Base-by-base conservation (phyloP, 2,797 vertebrate genomes). In the Margarornis squamiger region DNA sequence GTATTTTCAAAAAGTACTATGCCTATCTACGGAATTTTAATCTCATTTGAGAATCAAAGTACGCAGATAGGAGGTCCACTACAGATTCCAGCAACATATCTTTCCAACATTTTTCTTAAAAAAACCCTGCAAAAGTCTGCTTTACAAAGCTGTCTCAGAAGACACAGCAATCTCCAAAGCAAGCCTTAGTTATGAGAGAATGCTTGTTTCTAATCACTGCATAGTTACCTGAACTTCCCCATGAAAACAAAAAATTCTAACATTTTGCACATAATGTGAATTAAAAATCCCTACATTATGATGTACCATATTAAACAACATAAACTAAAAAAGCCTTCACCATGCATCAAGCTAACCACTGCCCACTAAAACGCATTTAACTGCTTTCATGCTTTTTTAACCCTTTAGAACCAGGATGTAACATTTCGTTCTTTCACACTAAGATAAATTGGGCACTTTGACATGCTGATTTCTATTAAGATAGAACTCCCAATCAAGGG, bases 341-440 rank as follows among this genome's bases (percentile, higher is more conserved):
- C 98, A 98, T 98, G 98, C 98, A 98, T 97, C 97, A 97, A 95
- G 92, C 94, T 97, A 98, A 97, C 62, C 97, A 96, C 93, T 98
- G 98, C 97, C 96, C 97, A 96, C 95, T 97, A 97, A 96, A 97
- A 97, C 61, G 97, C 97, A 98, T 95, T 98, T 95, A 97, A 93
- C 97, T 97, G 97, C 95, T 98, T 96, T 98, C 98, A 98, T 98
- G 98, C 98, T 97, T 96, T 95, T 97, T 98, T 98, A 98, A 98
- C 98, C 98, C 98, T 98, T 98, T 98, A 98, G 98, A 98, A 96
- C 97, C 97, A 96, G 15, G 61, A 95, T 72, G 66, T 62, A 90
- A 81, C 66, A 83, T 94, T 94, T 93, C 65, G n/a, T 84, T 93
- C 72, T 87, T 93, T 89, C 87, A 68, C 55, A 12, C 89, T 57